Percentiles rank a stretch among this genome's conserved stretches.
phyloP scores from a whole-genome alignment of 2,888 invertebrate genomes.

The Phlogophora meticulosa region DNA sequence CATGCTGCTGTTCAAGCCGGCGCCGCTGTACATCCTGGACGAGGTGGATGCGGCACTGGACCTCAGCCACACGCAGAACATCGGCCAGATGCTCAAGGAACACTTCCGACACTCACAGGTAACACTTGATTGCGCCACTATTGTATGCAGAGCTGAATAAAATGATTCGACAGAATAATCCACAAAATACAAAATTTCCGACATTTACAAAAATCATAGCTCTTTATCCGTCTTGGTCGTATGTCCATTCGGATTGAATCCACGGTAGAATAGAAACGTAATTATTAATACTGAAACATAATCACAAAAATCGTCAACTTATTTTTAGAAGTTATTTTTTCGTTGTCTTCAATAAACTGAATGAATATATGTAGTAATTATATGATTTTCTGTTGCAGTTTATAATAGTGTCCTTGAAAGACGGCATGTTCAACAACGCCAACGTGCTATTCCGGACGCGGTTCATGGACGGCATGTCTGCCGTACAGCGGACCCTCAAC shows the following conservation, averaged over 20 bases:
- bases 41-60: constrained; percentile 99
- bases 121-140: neutral
- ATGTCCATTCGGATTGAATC: too few species aligned
- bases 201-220: too few species aligned
- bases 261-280: too few species aligned
- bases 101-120: constrained; percentile 75
- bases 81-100: constrained; percentile 97
- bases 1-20: constrained; percentile 99
- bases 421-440: constrained; percentile 99
- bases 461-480: constrained; percentile 98
- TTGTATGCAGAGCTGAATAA: too few species aligned
- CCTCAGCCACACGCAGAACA: constrained; percentile 99
- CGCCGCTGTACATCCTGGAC: constrained; percentile 99
- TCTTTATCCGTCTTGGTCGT: too few species aligned
- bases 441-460: constrained; percentile 98
- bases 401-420: constrained; percentile 99
- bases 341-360: too few species aligned
- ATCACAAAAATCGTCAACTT: too few species aligned
- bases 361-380: neutral
- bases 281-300: too few species aligned
- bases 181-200: too few species aligned
- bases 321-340: too few species aligned
- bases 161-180: too few species aligned
- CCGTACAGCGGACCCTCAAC: constrained; percentile 93
- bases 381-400: constrained; percentile 92